Evolutionary conservation across 35 echinoderm and acorn worm species (phyloP), one percentile per base, ranked within the genome.

Genomic region (Acanthaster planci): DNA sequence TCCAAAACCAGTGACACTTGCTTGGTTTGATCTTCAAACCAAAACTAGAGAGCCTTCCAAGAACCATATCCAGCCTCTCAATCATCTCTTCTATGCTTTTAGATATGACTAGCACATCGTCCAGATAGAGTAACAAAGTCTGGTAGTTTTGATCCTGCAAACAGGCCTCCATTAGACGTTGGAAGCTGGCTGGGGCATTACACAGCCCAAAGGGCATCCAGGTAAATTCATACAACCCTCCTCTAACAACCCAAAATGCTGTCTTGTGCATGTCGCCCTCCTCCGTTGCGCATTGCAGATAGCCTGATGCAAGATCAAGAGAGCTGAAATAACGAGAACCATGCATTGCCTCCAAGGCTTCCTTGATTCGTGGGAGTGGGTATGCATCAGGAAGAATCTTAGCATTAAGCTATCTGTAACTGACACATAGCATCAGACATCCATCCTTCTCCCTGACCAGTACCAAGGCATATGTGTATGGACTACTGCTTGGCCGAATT

Each of bases 21-120:
- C 67, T 76, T 6, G 67, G 89, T 40, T 90, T 90, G 14, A 87
- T 78, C 80, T 89, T 89, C 8, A 89, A 64, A 58, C 87, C 87
- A 34, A 82, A 81, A 7, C 60, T 77, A 0, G 27, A 17, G 17
- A 90, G 47, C 21, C 82, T 10, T 1, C 12, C 22, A 1, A 94
- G 51, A 6, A 94, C 88, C 55, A 84, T 86, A 14, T 94, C 88
- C 8, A 90, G 68, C 9, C 88, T 40, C 31, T 81, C 27, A 7
- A 87, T 27, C 16, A 59, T 94, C 35, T 94, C 88, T 67, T 94
- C 78, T 35, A 82, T 86, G 10, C 56, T 94, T 4, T 55, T 42
- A n/a, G 82, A 82, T 57, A 90, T 90, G n/a, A 94, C 78, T 0
- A 94, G 84, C 18, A 91, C 87, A 58, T 93, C 86, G 59, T 93